Percentiles rank a stretch among this genome's conserved stretches.
These are phyloP conservation scores for Neoitamus cyanurus DNA, from an alignment of 2,888 invertebrate genomes.

Conservation along the genomic window DNA sequence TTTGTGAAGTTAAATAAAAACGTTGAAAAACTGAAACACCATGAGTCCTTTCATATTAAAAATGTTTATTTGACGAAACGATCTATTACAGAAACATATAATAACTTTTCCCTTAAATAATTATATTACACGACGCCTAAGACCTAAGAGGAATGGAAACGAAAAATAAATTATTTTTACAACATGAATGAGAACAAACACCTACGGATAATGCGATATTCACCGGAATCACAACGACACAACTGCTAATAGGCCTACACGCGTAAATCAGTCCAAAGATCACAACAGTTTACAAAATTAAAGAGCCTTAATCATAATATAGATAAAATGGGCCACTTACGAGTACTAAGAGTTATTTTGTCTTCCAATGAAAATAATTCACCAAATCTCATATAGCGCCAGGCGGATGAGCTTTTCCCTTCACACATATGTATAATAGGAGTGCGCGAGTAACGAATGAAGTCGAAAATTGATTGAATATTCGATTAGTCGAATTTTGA, in stretches of 20 bases:
- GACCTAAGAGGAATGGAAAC: background rate
- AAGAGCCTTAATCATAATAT: background rate
- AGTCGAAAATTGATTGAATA: too few relatives aligned
- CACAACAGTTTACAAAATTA: background rate
- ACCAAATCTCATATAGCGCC: too few relatives aligned
- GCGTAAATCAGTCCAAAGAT: background rate
- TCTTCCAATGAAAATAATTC: too few relatives aligned
- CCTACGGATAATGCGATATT: background rate
- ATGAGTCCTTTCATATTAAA: background rate
- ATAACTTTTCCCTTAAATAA: constrained; percentile 16
- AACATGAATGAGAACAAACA: background rate
- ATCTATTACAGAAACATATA: constrained; percentile 22
- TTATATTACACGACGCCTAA: constrained; percentile 21
- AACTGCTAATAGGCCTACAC: background rate
- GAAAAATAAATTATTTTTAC: constrained; percentile 12
- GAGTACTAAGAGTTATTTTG: too few relatives aligned
- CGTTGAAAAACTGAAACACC: too few relatives aligned
- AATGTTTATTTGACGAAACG: background rate
- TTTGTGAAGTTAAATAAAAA: too few relatives aligned
- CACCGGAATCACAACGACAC: background rate
- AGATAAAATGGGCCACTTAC: too few relatives aligned
- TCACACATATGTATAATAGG: too few relatives aligned
- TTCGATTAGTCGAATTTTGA: too few relatives aligned
- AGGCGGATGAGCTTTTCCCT: too few relatives aligned
- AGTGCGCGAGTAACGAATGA: too few relatives aligned